Percentiles rank a stretch among this genome's conserved stretches.
Evolutionary conservation across 1,140 invertebrate species (phyloP).

Genomic region (Ceratosolen fusciceps): DNA sequence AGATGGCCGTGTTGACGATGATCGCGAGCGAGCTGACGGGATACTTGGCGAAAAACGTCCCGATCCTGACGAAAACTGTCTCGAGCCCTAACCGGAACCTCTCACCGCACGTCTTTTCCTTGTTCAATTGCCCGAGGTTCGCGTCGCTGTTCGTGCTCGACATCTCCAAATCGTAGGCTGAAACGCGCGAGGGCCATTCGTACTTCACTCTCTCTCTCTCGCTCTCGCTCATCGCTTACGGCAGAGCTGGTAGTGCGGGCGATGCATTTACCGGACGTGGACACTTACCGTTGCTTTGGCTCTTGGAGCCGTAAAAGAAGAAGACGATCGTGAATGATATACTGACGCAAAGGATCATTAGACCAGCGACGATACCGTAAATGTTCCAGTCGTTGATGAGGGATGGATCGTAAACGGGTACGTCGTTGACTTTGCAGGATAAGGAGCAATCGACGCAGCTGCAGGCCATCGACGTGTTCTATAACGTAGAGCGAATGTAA

Average conservation of each 20-base stretch:
- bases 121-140: neutral
- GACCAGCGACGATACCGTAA: slow-evolving; percentile 53
- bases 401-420: neutral
- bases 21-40: slow-evolving; percentile 27
- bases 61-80: slow-evolving; percentile 69
- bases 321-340: neutral
- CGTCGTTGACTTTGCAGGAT: slow-evolving; percentile 72
- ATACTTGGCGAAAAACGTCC: slow-evolving; percentile 74
- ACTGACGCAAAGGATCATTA: slow-evolving; percentile 49
- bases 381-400: slow-evolving; percentile 55
- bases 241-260: no score
- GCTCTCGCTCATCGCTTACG: no score
- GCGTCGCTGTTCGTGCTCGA: neutral
- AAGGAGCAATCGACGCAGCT: slow-evolving; percentile 84
- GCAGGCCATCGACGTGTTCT: slow-evolving; percentile 75
- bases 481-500: slow-evolving; percentile 47
- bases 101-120: neutral
- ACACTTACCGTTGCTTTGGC: neutral
- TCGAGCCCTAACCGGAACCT: slow-evolving; percentile 6
- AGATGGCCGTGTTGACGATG: slow-evolving; percentile 5
- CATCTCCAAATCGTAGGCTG: slow-evolving; percentile 25
- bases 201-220: no score
- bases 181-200: neutral
- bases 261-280: no score
- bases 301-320: neutral